Conservation (phyloP, 2,888 invertebrate genomes). For the Ennomos erosarius region DNA sequence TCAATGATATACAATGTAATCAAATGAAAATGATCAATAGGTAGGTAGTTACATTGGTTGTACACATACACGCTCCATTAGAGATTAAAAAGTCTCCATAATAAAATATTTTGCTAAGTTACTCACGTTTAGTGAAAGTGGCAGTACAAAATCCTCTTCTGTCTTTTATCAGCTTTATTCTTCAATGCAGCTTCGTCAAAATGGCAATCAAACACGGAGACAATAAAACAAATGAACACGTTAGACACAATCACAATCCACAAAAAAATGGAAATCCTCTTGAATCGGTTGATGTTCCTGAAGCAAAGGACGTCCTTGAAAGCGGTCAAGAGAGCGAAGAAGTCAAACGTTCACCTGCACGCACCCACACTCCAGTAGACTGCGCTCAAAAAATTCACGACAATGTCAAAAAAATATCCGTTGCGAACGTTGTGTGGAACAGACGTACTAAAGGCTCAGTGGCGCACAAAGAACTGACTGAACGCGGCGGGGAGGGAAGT, state of each 20-base stretch:
- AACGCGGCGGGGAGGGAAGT: constrained; percentile 77
- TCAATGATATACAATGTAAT: no score
- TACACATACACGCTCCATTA: no score
- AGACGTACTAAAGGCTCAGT: constrained; percentile 71
- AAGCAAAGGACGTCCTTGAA: constrained; percentile 59
- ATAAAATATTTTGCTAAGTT: constrained; percentile 4
- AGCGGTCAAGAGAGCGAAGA: constrained; percentile 62
- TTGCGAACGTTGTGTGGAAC: constrained; percentile 60
- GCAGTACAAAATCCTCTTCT: constrained; percentile 22
- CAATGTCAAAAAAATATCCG: constrained; percentile 58
- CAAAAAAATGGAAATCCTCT: constrained; percentile 49
- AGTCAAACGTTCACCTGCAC: constrained; percentile 66
- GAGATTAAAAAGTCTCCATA: no score
- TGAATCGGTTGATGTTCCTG: constrained; percentile 46
- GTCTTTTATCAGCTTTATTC: constrained; percentile 37
- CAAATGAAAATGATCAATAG: no score
- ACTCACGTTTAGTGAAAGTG: constrained; percentile 37
- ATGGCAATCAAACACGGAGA: constrained; percentile 44
- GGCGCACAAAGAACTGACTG: constrained; percentile 85
- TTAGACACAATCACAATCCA: constrained; percentile 68
- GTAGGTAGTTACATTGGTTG: no score
- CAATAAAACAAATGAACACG: constrained; percentile 45
- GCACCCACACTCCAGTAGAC: constrained; percentile 68
- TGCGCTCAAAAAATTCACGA: constrained; percentile 65
- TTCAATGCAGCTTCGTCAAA: constrained; percentile 39